Conservation (phyloP, 1,140 invertebrate species). For the Nasonia longicornis region DNA sequence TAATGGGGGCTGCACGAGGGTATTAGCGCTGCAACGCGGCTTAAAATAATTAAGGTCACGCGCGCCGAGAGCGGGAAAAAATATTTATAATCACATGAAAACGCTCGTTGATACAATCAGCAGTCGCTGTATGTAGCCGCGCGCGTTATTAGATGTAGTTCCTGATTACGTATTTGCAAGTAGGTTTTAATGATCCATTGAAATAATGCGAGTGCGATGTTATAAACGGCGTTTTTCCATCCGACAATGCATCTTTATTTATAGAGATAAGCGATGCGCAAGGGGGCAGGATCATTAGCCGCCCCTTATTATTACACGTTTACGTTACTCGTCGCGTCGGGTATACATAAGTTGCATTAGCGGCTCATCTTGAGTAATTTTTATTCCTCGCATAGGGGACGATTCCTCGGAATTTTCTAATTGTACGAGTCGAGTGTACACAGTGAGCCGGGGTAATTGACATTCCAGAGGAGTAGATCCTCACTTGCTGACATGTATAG, state of each 20-base stretch:
- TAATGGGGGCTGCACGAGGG: not conserved
- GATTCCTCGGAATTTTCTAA: not conserved
- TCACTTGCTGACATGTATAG: not conserved
- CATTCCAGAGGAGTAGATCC: not conserved
- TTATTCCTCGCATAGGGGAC: not conserved
- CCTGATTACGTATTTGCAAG: not conserved
- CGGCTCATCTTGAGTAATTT: not conserved
- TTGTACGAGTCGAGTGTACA: not conserved
- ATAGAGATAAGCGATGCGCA: not conserved
- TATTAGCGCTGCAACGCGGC: not conserved
- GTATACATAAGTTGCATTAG: no score
- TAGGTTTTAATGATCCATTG: not conserved
- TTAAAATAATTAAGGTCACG: not conserved
- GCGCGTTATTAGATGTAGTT: not conserved
- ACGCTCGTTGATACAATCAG: not conserved
- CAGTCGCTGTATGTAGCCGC: no score
- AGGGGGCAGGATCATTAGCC: not conserved
- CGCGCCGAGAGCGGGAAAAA: not conserved
- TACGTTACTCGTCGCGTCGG: no score
- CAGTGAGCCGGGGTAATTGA: not conserved
- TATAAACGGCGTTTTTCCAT: not conserved
- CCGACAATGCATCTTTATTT: not conserved
- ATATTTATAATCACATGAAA: not conserved
- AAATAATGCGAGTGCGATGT: not conserved
- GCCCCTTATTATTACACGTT: not conserved